Evolutionary conservation across 2,113 vertebrate genomes (phyloP).

Genomic region (Pundamilia nyererei): DNA sequence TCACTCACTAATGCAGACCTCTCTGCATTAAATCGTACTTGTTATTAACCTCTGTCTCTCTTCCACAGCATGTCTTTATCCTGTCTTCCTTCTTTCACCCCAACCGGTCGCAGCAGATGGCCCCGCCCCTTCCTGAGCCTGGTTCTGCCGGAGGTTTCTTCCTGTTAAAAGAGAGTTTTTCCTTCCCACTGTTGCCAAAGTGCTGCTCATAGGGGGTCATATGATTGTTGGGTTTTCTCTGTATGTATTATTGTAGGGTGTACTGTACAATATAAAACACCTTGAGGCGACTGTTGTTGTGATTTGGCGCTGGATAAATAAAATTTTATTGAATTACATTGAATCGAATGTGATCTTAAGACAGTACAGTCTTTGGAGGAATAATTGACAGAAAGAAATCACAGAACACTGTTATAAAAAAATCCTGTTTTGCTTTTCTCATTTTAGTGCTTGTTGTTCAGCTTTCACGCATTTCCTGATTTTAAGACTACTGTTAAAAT

Average conservation of each 20-base stretch:
- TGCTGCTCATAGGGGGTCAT: neutral
- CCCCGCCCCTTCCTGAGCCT: neutral
- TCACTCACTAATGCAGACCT: too few relatives aligned
- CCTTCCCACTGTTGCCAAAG: rapidly evolving
- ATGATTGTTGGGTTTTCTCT: neutral
- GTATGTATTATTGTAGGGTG: neutral
- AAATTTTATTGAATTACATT: neutral
- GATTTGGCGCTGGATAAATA: neutral
- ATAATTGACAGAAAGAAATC: neutral
- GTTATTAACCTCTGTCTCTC: neutral
- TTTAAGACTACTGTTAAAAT: neutral
- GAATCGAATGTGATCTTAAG: neutral
- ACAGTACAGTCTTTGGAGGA: neutral
- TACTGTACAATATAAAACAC: rapidly evolving
- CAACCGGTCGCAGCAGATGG: rapidly evolving
- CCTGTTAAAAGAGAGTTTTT: neutral
- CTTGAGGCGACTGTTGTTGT: neutral
- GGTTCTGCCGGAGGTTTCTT: neutral
- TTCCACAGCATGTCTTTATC: neutral
- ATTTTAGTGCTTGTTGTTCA: neutral
- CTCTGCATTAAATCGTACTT: too few relatives aligned
- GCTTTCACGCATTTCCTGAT: rapidly evolving
- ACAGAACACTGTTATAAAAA: neutral
- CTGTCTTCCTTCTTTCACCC: neutral
- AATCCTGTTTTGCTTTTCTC: neutral